Evolutionary conservation across 2,888 invertebrate genomes (phyloP).

Genomic region (Cistogaster globosa): DNA sequence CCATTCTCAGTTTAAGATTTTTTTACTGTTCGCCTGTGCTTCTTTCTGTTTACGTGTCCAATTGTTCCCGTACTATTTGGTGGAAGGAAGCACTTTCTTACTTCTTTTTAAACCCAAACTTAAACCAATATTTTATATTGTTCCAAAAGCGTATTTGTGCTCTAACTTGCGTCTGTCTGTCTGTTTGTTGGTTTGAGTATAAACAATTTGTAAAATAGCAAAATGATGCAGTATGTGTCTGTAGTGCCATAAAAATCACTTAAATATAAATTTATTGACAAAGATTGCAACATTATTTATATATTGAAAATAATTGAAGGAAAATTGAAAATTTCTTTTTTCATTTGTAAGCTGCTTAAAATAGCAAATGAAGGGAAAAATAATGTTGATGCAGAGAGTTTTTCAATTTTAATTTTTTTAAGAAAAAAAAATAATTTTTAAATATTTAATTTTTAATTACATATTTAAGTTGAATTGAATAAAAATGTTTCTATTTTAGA

Average conservation of each 20-base stretch:
- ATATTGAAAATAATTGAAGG: constrained; percentile 65
- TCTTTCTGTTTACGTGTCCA: neutral
- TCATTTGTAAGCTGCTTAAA: constrained; percentile 36
- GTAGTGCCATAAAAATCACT: constrained; percentile 69
- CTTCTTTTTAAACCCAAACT: constrained; percentile 6
- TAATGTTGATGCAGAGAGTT: neutral
- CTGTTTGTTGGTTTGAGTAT: constrained; percentile 14
- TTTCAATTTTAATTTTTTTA: no score
- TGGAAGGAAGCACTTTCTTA: constrained; percentile 1
- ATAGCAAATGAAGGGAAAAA: constrained; percentile 20
- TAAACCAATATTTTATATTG: constrained; percentile 20
- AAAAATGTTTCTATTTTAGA: no score
- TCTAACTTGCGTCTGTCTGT: neutral
- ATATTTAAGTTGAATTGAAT: no score
- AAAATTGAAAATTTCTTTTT: constrained; percentile 52
- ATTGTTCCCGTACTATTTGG: neutral
- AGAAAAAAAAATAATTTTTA: no score
- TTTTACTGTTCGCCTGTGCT: neutral
- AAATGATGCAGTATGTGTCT: constrained; percentile 68
- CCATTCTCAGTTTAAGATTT: neutral
- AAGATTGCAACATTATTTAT: constrained; percentile 69
- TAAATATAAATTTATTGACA: constrained; percentile 68
- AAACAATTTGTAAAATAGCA: constrained; percentile 62
- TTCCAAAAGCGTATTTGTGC: neutral
- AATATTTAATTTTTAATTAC: no score